Base-by-base conservation (phyloP, 2,113 vertebrate genomes). In the Numida meleagris region DNA sequence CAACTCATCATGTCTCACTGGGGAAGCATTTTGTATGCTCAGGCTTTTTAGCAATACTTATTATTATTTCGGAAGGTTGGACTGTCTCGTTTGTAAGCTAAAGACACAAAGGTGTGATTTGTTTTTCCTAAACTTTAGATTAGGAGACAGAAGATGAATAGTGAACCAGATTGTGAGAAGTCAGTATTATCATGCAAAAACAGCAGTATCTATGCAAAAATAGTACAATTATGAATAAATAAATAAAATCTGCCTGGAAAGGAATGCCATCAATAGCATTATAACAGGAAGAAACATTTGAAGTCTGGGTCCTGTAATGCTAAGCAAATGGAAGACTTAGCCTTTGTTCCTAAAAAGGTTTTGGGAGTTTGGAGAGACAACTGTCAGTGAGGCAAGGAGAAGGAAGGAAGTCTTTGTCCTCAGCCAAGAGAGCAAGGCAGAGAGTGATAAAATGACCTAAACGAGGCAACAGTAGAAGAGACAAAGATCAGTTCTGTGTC, bases 101-200 rank as follows among this genome's bases (percentile, higher is more conserved):
- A 93, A 95, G 94, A 95, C 93, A 94, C 78, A 96, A 95, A 96
- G 65, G 83, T 96, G 43, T 73, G 18, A 5, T 96, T 42, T 95
- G 75, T 96, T 96, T 96, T 97, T 92, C 85, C 88, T 95, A 83
- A 96, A 94, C 33, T 97, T 97, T 94, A 93, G 90, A 95, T 97
- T 96, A 91, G 81, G 29, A 96, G 72, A 96, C 79, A 94, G 96
- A 96, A 96, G 43, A 89, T 0, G 0, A 74, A 86, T 12, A 75
- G 43, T 36, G 25, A 90, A 70, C 24, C 0, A 0, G 21, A 83
- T 81, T 33, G 42, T 87, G n/a, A 86, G 48, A 91, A 87, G 21
- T 43, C 50, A 76, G 10, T 36, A 50, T 38, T 72, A 48, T 31
- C 70, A 31, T 34, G 20, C 42, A 87, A 50, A 85, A 93, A 90